A percentile compares a stretch with the other conserved stretches of the same genome.
Evolutionary conservation across 2,797 vertebrate species (phyloP).

Genomic region (Spea hammondii): DNA sequence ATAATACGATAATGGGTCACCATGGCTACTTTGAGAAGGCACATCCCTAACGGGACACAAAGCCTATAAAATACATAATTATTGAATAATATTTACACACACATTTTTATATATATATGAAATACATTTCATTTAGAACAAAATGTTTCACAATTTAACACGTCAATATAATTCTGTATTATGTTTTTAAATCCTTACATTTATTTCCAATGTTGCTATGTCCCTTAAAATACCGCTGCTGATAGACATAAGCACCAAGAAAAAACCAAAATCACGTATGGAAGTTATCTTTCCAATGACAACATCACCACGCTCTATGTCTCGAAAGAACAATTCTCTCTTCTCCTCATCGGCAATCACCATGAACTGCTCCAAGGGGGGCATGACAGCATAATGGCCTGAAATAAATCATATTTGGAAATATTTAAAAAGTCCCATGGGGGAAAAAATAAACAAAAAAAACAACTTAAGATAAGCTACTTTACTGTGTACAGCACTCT

Average conservation of each 20-base stretch:
- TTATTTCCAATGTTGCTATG: conserved; percentile 87
- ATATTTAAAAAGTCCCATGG: no score
- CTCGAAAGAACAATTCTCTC: conserved; percentile 84
- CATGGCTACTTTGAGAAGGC: conserved; percentile 89
- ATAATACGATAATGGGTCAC: conserved; percentile 93
- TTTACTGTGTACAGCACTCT: no score
- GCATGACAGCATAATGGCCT: conserved; percentile 89
- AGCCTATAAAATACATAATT: conserved; percentile 66
- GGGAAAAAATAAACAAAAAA: no score
- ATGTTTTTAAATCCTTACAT: conserved; percentile 68
- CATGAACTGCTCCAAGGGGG: conserved; percentile 90
- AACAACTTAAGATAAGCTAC: no score
- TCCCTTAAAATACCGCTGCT: conserved; percentile 83
- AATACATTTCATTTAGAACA: no score
- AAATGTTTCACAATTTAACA: not conserved
- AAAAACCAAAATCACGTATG: conserved; percentile 93
- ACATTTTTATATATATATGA: no score
- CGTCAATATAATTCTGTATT: no score
- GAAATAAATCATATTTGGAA: conserved; percentile 2
- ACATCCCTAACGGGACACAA: conserved; percentile 92
- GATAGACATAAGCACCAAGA: conserved; percentile 86
- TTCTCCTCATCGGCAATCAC: conserved; percentile 81
- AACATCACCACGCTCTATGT: conserved; percentile 86
- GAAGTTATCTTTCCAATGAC: conserved; percentile 90
- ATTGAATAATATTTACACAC: not conserved